Percentiles rank a stretch among this genome's conserved stretches.
These are phyloP conservation scores for Lasaia peninsularis DNA, from an alignment of 1,140 invertebrate species.

Conservation along the genomic window DNA sequence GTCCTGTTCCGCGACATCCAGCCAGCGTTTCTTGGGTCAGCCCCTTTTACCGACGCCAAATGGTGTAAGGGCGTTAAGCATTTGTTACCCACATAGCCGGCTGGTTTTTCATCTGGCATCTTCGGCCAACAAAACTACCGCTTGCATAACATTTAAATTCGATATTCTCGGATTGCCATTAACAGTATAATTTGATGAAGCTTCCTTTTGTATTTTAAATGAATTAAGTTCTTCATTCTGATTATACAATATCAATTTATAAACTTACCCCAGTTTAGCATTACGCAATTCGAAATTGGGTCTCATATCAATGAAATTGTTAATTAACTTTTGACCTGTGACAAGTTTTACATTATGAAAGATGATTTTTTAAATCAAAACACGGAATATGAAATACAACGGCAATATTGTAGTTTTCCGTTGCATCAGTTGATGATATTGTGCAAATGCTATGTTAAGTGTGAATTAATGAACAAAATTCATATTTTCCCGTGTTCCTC, in stretches of 20 bases:
- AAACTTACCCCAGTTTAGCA: background rate
- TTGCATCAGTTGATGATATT: too few relatives aligned
- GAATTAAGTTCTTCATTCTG: background rate
- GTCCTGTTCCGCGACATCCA: too few relatives aligned
- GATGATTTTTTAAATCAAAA: too few relatives aligned
- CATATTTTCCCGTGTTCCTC: too few relatives aligned
- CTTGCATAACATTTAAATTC: slow-evolving; percentile 8
- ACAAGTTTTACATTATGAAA: background rate
- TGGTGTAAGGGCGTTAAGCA: too few relatives aligned
- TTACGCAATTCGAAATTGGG: background rate
- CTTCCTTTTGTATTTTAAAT: background rate
- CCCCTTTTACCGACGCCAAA: too few relatives aligned
- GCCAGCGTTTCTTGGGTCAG: too few relatives aligned
- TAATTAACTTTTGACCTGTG: background rate
- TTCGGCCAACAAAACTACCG: background rate
- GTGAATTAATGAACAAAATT: too few relatives aligned
- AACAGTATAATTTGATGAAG: background rate
- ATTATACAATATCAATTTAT: background rate
- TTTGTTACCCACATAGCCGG: too few relatives aligned
- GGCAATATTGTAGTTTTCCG: background rate
- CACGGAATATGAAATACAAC: too few relatives aligned
- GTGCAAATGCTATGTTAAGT: too few relatives aligned
- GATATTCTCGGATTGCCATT: background rate
- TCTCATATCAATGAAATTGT: background rate
- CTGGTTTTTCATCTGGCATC: too few relatives aligned